A percentile compares a stretch with the other conserved stretches of the same genome.
phyloP scores from a whole-genome alignment of 2,797 vertebrate genomes.

The Spondyliosoma cantharus region DNA sequence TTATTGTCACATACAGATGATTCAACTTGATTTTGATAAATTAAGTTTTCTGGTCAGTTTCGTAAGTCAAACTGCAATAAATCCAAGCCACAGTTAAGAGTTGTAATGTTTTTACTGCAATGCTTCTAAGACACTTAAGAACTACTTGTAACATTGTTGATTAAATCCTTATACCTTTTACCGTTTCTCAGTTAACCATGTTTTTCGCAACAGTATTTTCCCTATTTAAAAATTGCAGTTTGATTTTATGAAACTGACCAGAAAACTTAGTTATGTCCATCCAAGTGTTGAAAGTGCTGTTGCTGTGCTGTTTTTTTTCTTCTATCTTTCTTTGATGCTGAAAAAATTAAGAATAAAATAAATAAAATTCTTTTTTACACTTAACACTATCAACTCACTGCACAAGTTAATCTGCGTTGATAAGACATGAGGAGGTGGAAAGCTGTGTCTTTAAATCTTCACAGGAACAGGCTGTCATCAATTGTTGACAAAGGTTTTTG shows the following conservation, averaged over 20 bases:
- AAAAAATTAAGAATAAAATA: background rate
- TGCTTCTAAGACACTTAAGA: background rate
- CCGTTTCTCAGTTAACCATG: background rate
- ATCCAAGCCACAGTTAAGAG: slow-evolving; percentile 10
- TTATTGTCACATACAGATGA: slow-evolving; percentile 4
- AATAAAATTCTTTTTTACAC: background rate
- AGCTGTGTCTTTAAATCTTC: slow-evolving; percentile 29
- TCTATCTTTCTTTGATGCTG: background rate
- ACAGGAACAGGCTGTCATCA: slow-evolving; percentile 47
- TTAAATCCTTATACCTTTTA: background rate
- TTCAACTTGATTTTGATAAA: slow-evolving; percentile 21
- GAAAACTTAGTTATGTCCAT: background rate
- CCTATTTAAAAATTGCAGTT: background rate
- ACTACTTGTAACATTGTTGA: background rate
- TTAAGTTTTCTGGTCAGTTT: slow-evolving; percentile 43
- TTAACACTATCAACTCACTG: background rate
- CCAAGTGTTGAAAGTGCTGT: slow-evolving; percentile 6
- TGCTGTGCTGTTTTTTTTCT: background rate
- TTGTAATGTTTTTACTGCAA: slow-evolving; percentile 5
- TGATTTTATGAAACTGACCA: background rate
- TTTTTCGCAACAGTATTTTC: background rate
- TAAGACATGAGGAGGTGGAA: slow-evolving; percentile 22
- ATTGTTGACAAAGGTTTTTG: slow-evolving; percentile 36
- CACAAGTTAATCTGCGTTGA: slow-evolving; percentile 15
- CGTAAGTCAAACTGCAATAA: slow-evolving; percentile 20